Evolutionary conservation across 2,113 vertebrate species (phyloP).

Genomic region (Cacatua alba): DNA sequence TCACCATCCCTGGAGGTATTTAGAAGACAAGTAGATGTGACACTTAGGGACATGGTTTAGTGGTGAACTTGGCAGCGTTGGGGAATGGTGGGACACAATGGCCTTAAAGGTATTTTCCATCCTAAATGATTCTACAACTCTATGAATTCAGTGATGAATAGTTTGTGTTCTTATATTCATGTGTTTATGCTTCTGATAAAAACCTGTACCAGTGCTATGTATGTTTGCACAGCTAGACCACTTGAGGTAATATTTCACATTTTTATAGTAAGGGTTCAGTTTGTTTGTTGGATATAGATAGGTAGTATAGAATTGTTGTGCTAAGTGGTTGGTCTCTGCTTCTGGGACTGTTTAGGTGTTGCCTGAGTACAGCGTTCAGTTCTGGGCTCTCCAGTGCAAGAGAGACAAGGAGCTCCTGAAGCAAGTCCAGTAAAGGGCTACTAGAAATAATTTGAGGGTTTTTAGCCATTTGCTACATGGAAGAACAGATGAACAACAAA

Average conservation of each 20-base stretch:
- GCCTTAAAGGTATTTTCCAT: neutral
- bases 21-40: neutral
- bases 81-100: no score
- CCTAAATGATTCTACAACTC: neutral
- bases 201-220: neutral
- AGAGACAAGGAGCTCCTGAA: neutral
- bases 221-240: neutral
- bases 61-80: neutral
- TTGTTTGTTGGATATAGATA: neutral
- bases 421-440: neutral
- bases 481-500: neutral
- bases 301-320: neutral
- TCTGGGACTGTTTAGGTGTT: neutral
- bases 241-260: neutral
- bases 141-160: neutral
- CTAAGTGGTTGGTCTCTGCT: neutral
- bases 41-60: neutral
- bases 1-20: neutral
- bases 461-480: neutral
- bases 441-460: neutral
- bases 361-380: neutral
- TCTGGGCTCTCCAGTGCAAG: neutral
- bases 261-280: neutral
- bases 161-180: neutral
- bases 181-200: neutral